phyloP scores from a whole-genome alignment of 1,140 invertebrate genomes.

The Grapholita molesta region DNA sequence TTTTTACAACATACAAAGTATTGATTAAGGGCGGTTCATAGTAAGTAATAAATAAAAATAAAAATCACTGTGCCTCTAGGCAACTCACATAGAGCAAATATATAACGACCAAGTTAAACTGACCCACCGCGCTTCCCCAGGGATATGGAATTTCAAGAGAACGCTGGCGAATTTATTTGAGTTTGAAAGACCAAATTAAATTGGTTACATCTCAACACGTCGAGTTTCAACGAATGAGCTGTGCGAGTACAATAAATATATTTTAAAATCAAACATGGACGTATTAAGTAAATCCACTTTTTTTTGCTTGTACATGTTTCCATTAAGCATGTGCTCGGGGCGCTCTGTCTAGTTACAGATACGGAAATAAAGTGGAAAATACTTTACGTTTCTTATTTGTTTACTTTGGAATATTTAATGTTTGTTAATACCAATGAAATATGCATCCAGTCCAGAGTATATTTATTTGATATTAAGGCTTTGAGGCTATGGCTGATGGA shows the following conservation, averaged over 20 bases:
- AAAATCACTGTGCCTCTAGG: slow-evolving; percentile 38
- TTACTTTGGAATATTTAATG: background rate
- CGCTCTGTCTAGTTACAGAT: background rate
- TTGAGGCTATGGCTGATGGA: too few species aligned
- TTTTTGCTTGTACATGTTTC: background rate
- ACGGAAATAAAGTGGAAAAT: background rate
- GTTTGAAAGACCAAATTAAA: background rate
- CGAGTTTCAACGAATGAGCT: background rate
- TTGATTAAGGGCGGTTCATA: slow-evolving; percentile 41
- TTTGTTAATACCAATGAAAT: too few species aligned
- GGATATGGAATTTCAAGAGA: background rate
- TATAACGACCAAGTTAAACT: slow-evolving; percentile 20
- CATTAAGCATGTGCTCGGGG: background rate
- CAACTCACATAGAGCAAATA: slow-evolving; percentile 34
- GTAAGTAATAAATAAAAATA: slow-evolving; percentile 42
- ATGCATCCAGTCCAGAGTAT: too few species aligned
- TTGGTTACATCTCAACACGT: background rate
- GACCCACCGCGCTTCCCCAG: background rate
- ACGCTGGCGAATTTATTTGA: slow-evolving; percentile 16
- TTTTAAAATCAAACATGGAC: slow-evolving; percentile 6
- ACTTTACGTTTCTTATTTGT: background rate
- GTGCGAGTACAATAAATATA: slow-evolving; percentile 9
- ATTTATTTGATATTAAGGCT: too few species aligned
- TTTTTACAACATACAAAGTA: slow-evolving; percentile 33
- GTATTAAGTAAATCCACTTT: background rate